Evolutionary conservation across 1,140 invertebrate genomes (phyloP).

Genomic region (Drosophila serrata): DNA sequence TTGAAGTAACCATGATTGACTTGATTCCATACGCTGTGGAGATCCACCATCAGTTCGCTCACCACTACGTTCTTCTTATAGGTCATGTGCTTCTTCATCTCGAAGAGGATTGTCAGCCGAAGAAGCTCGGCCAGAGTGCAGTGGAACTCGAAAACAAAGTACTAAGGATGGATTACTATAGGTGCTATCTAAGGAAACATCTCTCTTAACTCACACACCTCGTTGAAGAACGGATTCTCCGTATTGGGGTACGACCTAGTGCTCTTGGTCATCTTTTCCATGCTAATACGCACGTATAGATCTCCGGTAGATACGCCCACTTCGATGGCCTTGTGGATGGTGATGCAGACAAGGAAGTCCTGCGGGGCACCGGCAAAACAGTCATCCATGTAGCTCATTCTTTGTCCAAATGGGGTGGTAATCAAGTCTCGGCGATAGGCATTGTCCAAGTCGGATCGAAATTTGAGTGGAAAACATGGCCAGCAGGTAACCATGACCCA

Average conservation of each 20-base stretch:
- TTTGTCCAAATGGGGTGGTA: slow-evolving; percentile 1
- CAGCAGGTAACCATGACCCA: slow-evolving; percentile 20
- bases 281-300: slow-evolving; percentile 86
- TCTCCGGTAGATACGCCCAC: slow-evolving; percentile 85
- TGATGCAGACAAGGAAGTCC: slow-evolving; percentile 80
- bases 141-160: slow-evolving; percentile 90
- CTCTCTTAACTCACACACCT: slow-evolving; percentile 82
- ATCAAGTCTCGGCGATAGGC: background rate
- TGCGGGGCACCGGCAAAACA: slow-evolving; percentile 68
- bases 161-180: slow-evolving; percentile 84
- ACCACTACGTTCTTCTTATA: slow-evolving; percentile 86
- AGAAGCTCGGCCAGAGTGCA: slow-evolving; percentile 86
- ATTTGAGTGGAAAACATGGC: slow-evolving; percentile 23
- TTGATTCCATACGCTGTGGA: slow-evolving; percentile 90
- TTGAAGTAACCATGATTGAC: slow-evolving; percentile 92
- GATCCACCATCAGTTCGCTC: slow-evolving; percentile 89
- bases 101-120: slow-evolving; percentile 83
- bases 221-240: slow-evolving; percentile 88
- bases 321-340: slow-evolving; percentile 76
- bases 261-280: slow-evolving; percentile 87
- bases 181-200: background rate
- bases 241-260: slow-evolving; percentile 86
- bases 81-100: slow-evolving; percentile 86
- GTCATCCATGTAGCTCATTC: slow-evolving; percentile 57
- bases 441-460: slow-evolving; percentile 17